Evolutionary conservation across 53 echinoderm and acorn worm species (phyloP).

Genomic region (Temnopleurus reevesii): DNA sequence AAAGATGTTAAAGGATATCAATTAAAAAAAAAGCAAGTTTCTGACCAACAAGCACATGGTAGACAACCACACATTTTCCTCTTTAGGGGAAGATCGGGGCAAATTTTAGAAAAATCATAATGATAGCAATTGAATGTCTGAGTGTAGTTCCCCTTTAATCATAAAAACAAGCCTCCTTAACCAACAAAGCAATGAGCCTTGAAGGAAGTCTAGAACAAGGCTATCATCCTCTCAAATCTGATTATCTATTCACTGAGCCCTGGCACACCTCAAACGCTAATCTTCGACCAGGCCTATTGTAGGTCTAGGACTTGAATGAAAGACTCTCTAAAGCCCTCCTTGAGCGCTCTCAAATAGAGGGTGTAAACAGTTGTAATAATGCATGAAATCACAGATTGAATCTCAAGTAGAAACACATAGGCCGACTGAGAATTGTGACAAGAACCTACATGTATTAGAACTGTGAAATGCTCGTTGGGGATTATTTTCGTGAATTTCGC

Average conservation of each 20-base stretch:
- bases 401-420: background rate
- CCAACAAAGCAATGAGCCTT: background rate
- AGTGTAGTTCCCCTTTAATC: too few relatives aligned
- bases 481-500: background rate
- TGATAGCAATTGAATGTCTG: too few relatives aligned
- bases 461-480: background rate
- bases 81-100: too few relatives aligned
- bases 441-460: background rate
- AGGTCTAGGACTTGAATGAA: background rate
- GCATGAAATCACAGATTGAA: background rate
- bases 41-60: too few relatives aligned
- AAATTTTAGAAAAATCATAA: too few relatives aligned
- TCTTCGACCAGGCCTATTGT: constrained; percentile 15
- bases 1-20: too few relatives aligned
- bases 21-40: too few relatives aligned
- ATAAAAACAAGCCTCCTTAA: too few relatives aligned
- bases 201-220: background rate
- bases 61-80: too few relatives aligned
- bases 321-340: constrained; percentile 2
- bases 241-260: background rate
- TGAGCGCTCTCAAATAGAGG: background rate
- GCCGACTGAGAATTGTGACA: background rate
- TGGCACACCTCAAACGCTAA: background rate
- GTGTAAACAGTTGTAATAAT: constrained; percentile 7
- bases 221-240: background rate